These are phyloP conservation scores for Scrobipalpa atriplicella DNA, from an alignment of 2,888 invertebrate genomes.

Conservation along the genomic window DNA sequence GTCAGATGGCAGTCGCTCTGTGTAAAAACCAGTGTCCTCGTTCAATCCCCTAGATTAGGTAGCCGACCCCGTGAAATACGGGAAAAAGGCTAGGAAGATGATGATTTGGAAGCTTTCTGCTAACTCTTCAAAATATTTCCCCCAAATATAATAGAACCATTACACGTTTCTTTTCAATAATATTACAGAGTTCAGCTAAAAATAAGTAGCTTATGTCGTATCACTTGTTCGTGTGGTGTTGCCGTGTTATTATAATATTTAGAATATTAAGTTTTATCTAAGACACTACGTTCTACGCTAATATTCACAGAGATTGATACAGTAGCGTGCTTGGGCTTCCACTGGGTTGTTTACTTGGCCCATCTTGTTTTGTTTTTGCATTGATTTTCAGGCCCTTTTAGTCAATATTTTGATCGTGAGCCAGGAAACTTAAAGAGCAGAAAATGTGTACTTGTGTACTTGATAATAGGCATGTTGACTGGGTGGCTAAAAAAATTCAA, in stretches of 20 bases:
- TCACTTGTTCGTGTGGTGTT: slow-evolving; percentile 80
- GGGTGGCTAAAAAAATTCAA: too few relatives aligned
- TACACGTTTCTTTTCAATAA: slow-evolving; percentile 25
- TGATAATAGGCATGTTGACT: too few relatives aligned
- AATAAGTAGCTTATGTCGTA: slow-evolving; percentile 73
- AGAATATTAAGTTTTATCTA: slow-evolving; percentile 79
- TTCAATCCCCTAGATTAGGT: too few relatives aligned
- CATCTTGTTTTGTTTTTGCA: slow-evolving; percentile 9
- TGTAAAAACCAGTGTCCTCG: too few relatives aligned
- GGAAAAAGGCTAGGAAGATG: too few relatives aligned
- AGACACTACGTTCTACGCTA: slow-evolving; percentile 80
- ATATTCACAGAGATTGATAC: slow-evolving; percentile 80
- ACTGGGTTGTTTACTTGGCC: slow-evolving; percentile 3
- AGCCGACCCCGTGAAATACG: too few relatives aligned
- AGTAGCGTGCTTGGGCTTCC: slow-evolving; percentile 36
- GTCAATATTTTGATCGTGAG: not conserved
- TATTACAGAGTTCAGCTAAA: slow-evolving; percentile 63
- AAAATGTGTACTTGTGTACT: too few relatives aligned
- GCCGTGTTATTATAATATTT: slow-evolving; percentile 72
- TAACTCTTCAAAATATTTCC: not conserved
- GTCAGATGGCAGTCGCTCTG: too few relatives aligned
- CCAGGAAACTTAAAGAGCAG: not conserved
- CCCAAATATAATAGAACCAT: not conserved
- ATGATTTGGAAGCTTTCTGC: not conserved
- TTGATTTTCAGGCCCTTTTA: slow-evolving; percentile 1